These are phyloP conservation scores for Paracanthobrama guichenoti DNA, from an alignment of 2,113 vertebrate genomes.

Conservation along the genomic window DNA sequence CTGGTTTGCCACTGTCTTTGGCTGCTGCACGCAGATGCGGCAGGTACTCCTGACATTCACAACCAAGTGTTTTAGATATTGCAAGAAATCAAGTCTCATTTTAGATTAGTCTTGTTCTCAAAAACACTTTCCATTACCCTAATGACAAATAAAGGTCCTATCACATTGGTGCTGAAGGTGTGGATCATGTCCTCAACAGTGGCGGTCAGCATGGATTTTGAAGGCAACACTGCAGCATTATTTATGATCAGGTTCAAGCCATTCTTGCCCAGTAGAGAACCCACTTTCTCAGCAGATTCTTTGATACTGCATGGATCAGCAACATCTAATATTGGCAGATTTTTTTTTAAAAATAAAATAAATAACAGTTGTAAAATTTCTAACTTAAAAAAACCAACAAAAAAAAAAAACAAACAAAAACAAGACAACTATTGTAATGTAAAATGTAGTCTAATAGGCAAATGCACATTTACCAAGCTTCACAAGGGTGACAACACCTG, in stretches of 20 bases:
- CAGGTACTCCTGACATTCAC: conserved; percentile 65
- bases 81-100: neutral
- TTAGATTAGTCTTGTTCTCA: neutral
- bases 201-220: neutral
- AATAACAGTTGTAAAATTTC: neutral
- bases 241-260: conserved; percentile 78
- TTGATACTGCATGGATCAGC: conserved; percentile 71
- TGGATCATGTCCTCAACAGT: conserved; percentile 68
- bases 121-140: conserved; percentile 57
- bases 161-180: conserved; percentile 66
- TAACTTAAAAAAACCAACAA: neutral
- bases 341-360: no score
- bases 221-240: conserved; percentile 67
- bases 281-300: conserved; percentile 68
- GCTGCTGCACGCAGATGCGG: conserved; percentile 67
- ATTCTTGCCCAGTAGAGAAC: conserved; percentile 63
- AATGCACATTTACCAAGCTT: conserved; percentile 53
- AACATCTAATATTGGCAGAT: conserved; percentile 57
- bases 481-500: conserved; percentile 54
- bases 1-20: conserved; percentile 53
- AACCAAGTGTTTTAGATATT: neutral
- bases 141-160: conserved; percentile 69
- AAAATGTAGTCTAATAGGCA: neutral
- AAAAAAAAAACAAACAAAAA: no score
- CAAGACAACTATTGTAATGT: neutral